phyloP scores from a whole-genome alignment of 2,113 vertebrate species.

The Ciconia maguari region DNA sequence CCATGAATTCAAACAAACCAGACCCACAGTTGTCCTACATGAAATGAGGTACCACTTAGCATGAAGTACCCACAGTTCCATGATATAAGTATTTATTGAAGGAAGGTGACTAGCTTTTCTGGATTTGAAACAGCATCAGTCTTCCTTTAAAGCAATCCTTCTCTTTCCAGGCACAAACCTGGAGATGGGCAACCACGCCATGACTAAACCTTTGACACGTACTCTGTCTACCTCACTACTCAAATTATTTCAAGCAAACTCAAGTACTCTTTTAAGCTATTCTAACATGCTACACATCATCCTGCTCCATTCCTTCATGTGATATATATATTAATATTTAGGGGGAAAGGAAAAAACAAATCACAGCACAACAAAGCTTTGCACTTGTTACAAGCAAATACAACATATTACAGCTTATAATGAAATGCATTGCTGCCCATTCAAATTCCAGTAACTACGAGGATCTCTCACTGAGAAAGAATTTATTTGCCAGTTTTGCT shows the following conservation, averaged over 20 bases:
- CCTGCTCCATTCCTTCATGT: background rate
- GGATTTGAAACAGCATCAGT: background rate
- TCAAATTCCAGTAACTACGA: background rate
- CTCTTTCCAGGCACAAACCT: background rate
- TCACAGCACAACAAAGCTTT: background rate
- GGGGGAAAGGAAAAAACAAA: background rate
- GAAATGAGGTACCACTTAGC: background rate
- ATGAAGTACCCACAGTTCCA: background rate
- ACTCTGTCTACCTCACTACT: background rate
- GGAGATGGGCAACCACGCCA: background rate
- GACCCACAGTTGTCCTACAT: background rate
- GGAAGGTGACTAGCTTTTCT: background rate
- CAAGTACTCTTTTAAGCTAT: background rate
- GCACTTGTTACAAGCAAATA: background rate
- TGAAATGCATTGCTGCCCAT: background rate
- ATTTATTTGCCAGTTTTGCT: background rate
- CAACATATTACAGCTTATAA: background rate
- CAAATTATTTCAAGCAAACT: background rate
- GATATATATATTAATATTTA: background rate
- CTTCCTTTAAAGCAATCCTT: background rate
- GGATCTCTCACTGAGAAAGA: background rate
- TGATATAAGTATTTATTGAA: background rate
- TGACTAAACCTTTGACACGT: background rate
- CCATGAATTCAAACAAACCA: background rate
- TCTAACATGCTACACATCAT: background rate